Evolutionary conservation across 2,888 invertebrate species (phyloP).

Genomic region (Suillia variegata): DNA sequence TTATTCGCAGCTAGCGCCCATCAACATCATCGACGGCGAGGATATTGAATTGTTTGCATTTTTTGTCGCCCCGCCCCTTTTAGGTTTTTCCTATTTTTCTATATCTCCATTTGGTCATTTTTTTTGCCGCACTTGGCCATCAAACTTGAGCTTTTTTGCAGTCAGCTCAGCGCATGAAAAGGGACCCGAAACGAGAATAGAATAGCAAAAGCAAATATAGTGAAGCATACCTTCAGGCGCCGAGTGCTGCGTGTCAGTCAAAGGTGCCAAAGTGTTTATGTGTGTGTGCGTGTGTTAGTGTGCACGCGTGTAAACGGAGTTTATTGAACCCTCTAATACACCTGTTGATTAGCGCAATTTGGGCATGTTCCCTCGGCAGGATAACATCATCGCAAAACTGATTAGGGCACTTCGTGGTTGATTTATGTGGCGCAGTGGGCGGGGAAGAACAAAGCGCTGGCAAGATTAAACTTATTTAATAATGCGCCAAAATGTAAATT

Average conservation of each 20-base stretch:
- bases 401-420: too few species aligned
- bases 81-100: neutral
- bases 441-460: neutral
- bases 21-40: neutral
- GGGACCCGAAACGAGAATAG: too few species aligned
- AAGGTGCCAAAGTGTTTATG: too few species aligned
- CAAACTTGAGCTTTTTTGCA: neutral
- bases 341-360: constrained; percentile 26
- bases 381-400: too few species aligned
- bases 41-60: neutral
- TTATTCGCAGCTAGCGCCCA: constrained; percentile 36
- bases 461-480: neutral
- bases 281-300: too few species aligned
- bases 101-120: neutral
- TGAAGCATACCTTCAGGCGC: constrained; percentile 23
- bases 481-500: neutral
- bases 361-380: neutral
- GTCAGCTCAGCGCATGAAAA: neutral
- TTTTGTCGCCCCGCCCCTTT: neutral
- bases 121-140: neutral
- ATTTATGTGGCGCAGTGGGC: too few species aligned
- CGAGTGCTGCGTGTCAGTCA: too few species aligned
- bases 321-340: constrained; percentile 13
- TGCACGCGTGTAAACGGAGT: neutral
- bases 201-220: too few species aligned